Conservation (phyloP, 2,797 vertebrate species). For the Lacerta agilis region DNA sequence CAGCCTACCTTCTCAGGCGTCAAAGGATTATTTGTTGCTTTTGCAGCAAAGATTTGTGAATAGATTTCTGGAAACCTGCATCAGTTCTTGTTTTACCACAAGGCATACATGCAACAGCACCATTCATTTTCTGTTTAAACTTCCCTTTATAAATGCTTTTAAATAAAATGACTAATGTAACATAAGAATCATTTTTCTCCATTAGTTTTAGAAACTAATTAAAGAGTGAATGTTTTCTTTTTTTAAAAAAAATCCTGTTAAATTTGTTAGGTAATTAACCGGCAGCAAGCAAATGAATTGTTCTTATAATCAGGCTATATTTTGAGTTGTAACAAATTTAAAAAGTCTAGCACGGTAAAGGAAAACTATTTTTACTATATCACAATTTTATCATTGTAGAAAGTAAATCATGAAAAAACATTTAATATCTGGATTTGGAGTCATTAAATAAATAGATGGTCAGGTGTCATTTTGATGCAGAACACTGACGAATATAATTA, state of each 20-base stretch:
- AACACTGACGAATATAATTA: background rate
- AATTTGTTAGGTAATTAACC: conserved; percentile 11
- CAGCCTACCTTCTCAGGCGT: background rate
- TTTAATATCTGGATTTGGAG: background rate
- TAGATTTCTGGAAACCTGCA: background rate
- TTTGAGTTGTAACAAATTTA: conserved; percentile 28
- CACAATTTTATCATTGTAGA: conserved; percentile 4
- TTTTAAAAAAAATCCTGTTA: background rate
- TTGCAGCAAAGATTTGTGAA: background rate
- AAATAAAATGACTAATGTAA: conserved; percentile 27
- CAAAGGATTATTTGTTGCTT: background rate
- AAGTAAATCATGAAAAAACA: background rate
- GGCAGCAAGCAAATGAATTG: background rate
- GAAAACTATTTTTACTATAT: background rate
- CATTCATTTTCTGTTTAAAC: background rate
- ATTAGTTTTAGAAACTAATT: background rate
- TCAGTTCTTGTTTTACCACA: background rate
- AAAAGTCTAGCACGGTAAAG: conserved; percentile 12
- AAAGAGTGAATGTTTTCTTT: background rate
- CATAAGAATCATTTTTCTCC: background rate
- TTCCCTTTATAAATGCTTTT: conserved; percentile 22
- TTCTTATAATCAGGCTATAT: background rate
- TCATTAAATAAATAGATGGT: background rate
- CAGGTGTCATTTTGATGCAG: background rate
- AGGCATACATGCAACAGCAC: conserved; percentile 7